Evolutionary conservation across 2,888 invertebrate genomes (phyloP).

Genomic region (Eristalis intricaria): DNA sequence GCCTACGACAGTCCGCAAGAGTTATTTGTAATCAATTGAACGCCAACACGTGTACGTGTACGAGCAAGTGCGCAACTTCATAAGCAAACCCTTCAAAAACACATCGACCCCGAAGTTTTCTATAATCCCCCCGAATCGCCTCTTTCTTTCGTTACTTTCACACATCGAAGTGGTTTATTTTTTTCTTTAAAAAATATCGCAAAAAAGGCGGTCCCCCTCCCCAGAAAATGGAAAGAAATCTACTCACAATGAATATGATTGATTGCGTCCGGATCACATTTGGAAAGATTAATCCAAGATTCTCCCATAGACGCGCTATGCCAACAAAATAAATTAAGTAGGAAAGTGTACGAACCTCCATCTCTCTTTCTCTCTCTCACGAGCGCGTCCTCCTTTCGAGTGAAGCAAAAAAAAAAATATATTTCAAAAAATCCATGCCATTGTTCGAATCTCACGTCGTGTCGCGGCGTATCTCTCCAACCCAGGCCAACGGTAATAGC

Average conservation of each 20-base stretch:
- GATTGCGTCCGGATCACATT: conserved; percentile 63
- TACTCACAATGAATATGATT: conserved; percentile 52
- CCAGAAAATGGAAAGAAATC: conserved; percentile 8
- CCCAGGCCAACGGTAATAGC: conserved; percentile 48
- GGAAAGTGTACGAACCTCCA: conserved; percentile 14
- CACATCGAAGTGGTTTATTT: conserved; percentile 8
- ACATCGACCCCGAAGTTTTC: conserved; percentile 28
- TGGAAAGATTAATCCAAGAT: conserved; percentile 50
- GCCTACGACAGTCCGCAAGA: not conserved
- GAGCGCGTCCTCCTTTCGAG: not conserved
- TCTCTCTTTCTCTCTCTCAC: conserved; percentile 1
- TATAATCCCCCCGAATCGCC: conserved; percentile 18
- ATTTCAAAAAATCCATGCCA: conserved; percentile 35
- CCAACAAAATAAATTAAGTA: conserved; percentile 54
- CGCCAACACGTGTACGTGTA: not conserved
- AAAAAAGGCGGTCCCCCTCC: not conserved
- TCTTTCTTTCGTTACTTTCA: conserved; percentile 34
- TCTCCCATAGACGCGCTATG: conserved; percentile 54
- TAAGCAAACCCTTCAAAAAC: conserved; percentile 24
- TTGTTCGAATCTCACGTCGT: conserved; percentile 59
- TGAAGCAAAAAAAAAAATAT: not conserved
- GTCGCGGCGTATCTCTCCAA: conserved; percentile 37
- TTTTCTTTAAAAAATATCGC: conserved; percentile 1
- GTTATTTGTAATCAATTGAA: not conserved
- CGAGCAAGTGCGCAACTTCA: not conserved